These are phyloP conservation scores for Anguilla rostrata DNA, from an alignment of 2,113 vertebrate genomes.

Conservation along the genomic window DNA sequence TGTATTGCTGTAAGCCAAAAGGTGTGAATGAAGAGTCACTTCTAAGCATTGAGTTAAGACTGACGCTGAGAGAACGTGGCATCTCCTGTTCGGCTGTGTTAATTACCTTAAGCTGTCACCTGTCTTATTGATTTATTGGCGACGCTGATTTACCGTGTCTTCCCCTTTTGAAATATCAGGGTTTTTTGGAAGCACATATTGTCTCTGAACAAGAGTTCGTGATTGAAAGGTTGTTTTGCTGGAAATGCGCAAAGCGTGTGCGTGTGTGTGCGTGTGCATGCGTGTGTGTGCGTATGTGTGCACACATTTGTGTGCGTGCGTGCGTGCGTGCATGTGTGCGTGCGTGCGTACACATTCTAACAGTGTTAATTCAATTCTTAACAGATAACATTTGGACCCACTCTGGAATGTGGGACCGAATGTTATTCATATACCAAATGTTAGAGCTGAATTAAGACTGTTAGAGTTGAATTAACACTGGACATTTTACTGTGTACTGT, in stretches of 20 bases:
- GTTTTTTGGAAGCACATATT: background rate
- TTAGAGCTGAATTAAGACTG: too few relatives aligned
- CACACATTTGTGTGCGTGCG: background rate
- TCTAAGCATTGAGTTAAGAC: background rate
- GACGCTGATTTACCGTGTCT: background rate
- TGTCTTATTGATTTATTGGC: background rate
- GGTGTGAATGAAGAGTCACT: background rate
- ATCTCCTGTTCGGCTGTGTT: background rate
- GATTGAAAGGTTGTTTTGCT: background rate
- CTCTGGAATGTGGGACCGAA: too few relatives aligned
- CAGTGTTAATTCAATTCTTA: too few relatives aligned
- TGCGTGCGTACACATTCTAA: too few relatives aligned
- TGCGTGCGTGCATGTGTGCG: conserved; percentile 6
- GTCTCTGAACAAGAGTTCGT: background rate
- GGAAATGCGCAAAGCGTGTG: background rate
- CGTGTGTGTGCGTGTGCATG: conserved; percentile 1
- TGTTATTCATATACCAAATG: too few relatives aligned
- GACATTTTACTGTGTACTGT: too few relatives aligned
- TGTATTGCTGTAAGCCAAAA: background rate
- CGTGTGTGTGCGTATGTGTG: background rate
- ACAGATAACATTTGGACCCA: too few relatives aligned
- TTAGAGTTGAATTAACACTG: too few relatives aligned
- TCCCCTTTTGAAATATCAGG: background rate
- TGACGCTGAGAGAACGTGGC: background rate
- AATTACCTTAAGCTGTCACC: background rate